These are phyloP conservation scores for Hesperophylax magnus DNA, from an alignment of 1,140 invertebrate genomes.

Conservation along the genomic window DNA sequence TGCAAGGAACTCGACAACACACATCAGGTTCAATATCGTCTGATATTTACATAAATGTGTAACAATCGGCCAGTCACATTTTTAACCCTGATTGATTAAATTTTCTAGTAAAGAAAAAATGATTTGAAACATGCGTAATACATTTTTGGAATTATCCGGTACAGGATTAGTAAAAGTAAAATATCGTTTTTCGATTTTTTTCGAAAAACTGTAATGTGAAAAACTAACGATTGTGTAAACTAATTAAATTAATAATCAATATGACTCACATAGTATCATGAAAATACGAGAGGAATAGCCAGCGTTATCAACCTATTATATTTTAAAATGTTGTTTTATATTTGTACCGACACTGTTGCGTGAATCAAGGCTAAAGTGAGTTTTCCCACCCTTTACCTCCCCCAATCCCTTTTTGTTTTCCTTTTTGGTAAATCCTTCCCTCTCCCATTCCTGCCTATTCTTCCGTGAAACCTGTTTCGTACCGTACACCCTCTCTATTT, in stretches of 20 bases:
- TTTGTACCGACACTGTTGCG: neutral
- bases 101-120: no score
- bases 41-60: neutral
- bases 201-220: no score
- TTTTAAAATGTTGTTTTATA: conserved; percentile 14
- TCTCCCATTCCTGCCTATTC: conserved; percentile 25
- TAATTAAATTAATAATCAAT: no score
- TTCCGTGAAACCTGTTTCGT: conserved; percentile 19
- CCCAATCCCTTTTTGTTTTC: conserved; percentile 36
- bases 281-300: neutral
- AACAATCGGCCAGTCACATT: no score
- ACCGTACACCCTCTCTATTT: conserved; percentile 22
- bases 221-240: no score
- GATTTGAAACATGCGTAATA: no score
- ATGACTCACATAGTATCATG: conserved; percentile 1
- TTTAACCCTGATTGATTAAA: no score
- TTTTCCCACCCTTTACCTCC: neutral
- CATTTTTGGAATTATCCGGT: no score
- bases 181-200: no score
- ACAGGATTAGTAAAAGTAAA: no score
- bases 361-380: conserved; percentile 3
- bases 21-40: neutral
- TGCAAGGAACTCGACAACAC: neutral
- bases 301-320: neutral
- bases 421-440: neutral